phyloP scores from a whole-genome alignment of 2,888 invertebrate genomes.

The Protonemura montana region DNA sequence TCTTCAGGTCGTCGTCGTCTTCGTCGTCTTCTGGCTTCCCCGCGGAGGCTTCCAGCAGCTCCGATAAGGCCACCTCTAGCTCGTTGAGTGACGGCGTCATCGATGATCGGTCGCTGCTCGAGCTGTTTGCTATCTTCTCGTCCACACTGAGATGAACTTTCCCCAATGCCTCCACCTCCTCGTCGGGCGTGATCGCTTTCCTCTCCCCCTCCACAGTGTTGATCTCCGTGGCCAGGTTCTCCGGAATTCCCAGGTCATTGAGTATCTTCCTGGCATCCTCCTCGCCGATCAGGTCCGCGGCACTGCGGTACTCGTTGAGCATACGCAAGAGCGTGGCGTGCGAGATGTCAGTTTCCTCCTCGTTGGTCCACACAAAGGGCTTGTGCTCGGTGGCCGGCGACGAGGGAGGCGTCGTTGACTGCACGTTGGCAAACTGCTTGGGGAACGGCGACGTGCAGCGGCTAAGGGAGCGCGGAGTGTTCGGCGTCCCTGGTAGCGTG shows the following conservation, averaged over 20 bases:
- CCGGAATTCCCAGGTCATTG: constrained; percentile 41
- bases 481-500: constrained; percentile 32
- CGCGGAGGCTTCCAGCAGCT: constrained; percentile 55
- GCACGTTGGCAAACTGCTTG: not conserved
- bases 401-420: constrained; percentile 29
- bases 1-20: constrained; percentile 42
- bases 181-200: not conserved
- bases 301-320: constrained; percentile 39
- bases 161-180: not conserved
- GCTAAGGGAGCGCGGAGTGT: constrained; percentile 29
- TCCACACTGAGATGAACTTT: not conserved
- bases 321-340: constrained; percentile 41
- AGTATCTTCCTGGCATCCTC: constrained; percentile 40
- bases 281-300: constrained; percentile 36
- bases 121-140: constrained; percentile 1
- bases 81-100: constrained; percentile 58
- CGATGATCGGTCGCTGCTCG: constrained; percentile 51
- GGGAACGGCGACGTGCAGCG: constrained; percentile 30
- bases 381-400: constrained; percentile 22
- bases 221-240: constrained; percentile 24
- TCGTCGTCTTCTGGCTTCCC: constrained; percentile 23
- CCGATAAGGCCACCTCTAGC: constrained; percentile 57
- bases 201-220: not conserved
- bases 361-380: not conserved
- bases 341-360: not conserved